These are phyloP conservation scores for Volucella zonaria DNA, from an alignment of 2,888 invertebrate species.

Conservation along the genomic window DNA sequence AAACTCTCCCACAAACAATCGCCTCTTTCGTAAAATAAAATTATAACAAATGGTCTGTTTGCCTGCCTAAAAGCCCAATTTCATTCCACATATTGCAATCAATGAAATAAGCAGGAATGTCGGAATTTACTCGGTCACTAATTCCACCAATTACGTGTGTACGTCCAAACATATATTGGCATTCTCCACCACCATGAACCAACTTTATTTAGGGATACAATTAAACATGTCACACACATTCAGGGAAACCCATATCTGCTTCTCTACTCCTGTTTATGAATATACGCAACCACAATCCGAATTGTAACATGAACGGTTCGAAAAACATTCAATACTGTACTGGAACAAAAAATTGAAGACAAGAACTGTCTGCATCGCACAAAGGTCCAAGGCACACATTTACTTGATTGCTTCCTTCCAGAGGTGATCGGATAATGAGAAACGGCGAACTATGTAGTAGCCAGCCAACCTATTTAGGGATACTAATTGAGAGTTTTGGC, in stretches of 20 bases:
- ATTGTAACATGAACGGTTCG: slow-evolving; percentile 13
- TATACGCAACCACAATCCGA: slow-evolving; percentile 3
- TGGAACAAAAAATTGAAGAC: slow-evolving; percentile 15
- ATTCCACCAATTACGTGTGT: slow-evolving; percentile 36
- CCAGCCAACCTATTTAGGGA: slow-evolving; percentile 61
- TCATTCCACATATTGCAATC: slow-evolving; percentile 27
- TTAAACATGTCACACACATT: slow-evolving; percentile 64
- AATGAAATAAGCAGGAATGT: not conserved
- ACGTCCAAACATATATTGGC: slow-evolving; percentile 18
- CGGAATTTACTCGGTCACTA: slow-evolving; percentile 34
- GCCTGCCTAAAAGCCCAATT: slow-evolving; percentile 8
- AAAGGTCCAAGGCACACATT: slow-evolving; percentile 40
- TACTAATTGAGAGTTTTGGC: slow-evolving; percentile 71
- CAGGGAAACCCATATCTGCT: slow-evolving; percentile 28
- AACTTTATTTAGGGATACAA: slow-evolving; percentile 63
- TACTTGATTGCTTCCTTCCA: slow-evolving; percentile 49
- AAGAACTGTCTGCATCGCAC: slow-evolving; percentile 55
- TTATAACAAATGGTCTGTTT: slow-evolving; percentile 40
- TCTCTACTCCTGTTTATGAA: slow-evolving; percentile 13
- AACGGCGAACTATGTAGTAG: slow-evolving; percentile 40
- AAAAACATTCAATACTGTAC: slow-evolving; percentile 44
- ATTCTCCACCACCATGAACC: slow-evolving; percentile 17
- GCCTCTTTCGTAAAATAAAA: slow-evolving; percentile 22
- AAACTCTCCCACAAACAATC: slow-evolving; percentile 17
- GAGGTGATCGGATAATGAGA: slow-evolving; percentile 44